Conservation (phyloP, 2,888 invertebrate species). For the Hydrotaea diabolus region DNA sequence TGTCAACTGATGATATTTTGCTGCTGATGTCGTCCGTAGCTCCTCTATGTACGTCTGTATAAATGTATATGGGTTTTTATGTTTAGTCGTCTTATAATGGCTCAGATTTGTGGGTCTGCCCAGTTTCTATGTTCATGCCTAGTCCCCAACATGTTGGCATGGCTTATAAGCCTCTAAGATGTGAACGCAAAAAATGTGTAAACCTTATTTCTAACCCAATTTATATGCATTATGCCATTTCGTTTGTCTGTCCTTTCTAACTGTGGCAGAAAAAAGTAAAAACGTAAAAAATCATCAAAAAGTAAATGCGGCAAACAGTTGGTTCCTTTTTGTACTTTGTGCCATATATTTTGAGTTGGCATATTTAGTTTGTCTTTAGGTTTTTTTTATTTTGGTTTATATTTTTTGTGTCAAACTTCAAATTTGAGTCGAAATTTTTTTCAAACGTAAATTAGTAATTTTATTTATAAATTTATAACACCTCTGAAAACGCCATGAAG, state of each 20-base stretch:
- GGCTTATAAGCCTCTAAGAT: neutral
- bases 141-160: neutral
- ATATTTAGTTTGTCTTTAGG: too few species aligned
- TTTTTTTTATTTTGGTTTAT: too few species aligned
- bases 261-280: neutral
- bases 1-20: neutral
- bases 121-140: neutral
- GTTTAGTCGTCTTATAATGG: neutral
- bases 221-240: neutral
- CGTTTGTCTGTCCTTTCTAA: neutral
- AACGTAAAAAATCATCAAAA: neutral
- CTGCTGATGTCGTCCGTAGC: neutral
- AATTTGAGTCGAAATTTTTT: too few species aligned
- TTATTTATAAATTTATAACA: too few species aligned
- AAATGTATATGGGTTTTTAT: neutral
- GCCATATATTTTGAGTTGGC: neutral
- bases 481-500: too few species aligned
- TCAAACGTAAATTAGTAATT: too few species aligned
- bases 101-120: neutral
- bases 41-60: neutral
- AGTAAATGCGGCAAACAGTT: neutral
- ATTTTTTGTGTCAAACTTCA: too few species aligned
- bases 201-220: neutral
- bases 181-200: neutral
- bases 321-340: neutral